Conservation (phyloP, 2,888 invertebrate genomes). For the Fragum sueziense region DNA sequence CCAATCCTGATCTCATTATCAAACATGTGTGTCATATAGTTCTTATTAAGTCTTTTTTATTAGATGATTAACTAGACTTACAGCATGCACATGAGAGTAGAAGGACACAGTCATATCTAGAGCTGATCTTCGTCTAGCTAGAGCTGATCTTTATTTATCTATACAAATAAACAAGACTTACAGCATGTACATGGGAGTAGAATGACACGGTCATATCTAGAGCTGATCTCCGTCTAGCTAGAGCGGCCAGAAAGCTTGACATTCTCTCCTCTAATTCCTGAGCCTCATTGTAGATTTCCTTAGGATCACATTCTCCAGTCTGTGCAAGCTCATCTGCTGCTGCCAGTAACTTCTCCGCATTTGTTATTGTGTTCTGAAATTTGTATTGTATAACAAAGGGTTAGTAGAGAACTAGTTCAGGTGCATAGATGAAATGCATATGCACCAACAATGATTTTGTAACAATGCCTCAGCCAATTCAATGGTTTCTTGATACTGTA, state of each 20-base stretch:
- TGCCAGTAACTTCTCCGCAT: slow-evolving; percentile 97
- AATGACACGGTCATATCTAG: slow-evolving; percentile 96
- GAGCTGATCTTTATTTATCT: no score
- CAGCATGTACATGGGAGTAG: slow-evolving; percentile 97
- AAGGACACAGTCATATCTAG: slow-evolving; percentile 96
- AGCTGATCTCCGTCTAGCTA: slow-evolving; percentile 93
- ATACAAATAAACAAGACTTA: no score
- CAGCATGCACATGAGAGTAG: slow-evolving; percentile 97
- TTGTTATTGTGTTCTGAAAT: slow-evolving; percentile 94
- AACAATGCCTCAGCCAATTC: no score
- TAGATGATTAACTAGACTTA: no score
- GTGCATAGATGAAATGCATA: no score
- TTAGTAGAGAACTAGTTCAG: no score
- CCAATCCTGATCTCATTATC: no score
- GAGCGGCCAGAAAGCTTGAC: slow-evolving; percentile 95
- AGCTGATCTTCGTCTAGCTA: slow-evolving; percentile 93
- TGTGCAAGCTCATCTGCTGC: slow-evolving; percentile 96
- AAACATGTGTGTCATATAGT: no score
- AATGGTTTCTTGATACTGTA: no score
- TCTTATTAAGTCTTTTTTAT: no score
- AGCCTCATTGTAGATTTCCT: slow-evolving; percentile 97
- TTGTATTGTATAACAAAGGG: no score
- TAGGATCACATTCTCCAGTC: slow-evolving; percentile 96
- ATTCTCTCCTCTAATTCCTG: slow-evolving; percentile 96
- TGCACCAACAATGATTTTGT: no score